Conservation (phyloP, 2,113 vertebrate genomes). For the Oenanthe melanoleuca region DNA sequence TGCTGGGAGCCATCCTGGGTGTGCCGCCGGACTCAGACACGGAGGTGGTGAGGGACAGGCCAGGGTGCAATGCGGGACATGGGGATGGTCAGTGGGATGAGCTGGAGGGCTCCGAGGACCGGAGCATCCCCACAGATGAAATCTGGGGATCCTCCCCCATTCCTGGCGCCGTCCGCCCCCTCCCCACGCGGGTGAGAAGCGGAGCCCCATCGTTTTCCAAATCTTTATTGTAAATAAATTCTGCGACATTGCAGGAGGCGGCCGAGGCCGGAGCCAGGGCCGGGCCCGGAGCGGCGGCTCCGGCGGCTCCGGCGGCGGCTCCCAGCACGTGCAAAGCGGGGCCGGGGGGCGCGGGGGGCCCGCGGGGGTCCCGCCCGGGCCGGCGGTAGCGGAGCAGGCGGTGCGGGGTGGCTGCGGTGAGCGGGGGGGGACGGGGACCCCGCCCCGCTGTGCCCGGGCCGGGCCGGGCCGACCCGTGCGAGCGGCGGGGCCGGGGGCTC, state of each 20-base stretch:
- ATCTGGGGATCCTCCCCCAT: accelerated
- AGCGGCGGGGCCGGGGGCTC: too few relatives aligned
- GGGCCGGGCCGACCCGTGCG: too few relatives aligned
- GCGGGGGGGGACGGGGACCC: too few relatives aligned
- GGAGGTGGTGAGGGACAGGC: accelerated
- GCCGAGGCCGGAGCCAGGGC: background rate
- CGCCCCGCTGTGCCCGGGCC: too few relatives aligned
- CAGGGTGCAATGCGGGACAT: accelerated
- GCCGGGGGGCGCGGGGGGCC: background rate
- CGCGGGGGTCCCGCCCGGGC: too few relatives aligned
- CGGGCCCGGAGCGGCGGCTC: background rate
- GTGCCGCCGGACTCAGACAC: background rate
- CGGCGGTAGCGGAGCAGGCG: too few relatives aligned
- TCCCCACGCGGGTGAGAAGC: accelerated
- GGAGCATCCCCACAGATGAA: accelerated
- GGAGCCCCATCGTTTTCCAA: background rate
- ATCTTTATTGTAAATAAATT: conserved; percentile 62
- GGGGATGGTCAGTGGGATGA: accelerated
- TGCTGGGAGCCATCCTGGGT: accelerated
- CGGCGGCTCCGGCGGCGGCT: background rate
- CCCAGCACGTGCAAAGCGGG: background rate
- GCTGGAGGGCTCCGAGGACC: background rate
- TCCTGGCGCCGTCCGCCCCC: accelerated
- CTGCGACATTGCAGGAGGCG: conserved; percentile 9
- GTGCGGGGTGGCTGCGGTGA: too few relatives aligned